Conservation (phyloP, 1,140 invertebrate species). For the Brachionus koreanus region DNA sequence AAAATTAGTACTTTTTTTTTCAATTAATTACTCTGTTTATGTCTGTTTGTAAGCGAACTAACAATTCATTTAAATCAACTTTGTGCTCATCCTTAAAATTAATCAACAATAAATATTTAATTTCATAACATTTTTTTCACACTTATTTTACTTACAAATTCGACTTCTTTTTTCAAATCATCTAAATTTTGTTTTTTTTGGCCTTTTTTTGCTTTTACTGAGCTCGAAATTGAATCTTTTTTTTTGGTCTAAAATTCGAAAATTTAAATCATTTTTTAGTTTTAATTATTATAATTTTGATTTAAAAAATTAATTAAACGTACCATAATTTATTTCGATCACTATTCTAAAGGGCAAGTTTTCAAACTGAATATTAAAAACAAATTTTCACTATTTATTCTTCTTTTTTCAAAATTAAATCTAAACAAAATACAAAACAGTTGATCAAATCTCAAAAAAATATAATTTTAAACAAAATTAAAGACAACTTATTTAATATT, state of each 20-base stretch:
- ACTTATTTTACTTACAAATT: neutral
- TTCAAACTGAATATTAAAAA: neutral
- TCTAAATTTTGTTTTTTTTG: conserved; percentile 17
- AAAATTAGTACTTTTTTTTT: neutral
- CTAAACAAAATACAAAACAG: too few species aligned
- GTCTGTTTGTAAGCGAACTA: neutral
- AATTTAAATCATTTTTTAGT: neutral
- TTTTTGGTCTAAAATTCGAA: neutral
- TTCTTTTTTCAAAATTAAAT: too few species aligned
- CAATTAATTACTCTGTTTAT: neutral
- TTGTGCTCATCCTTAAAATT: conserved; percentile 45
- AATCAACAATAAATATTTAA: neutral
- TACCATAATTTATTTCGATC: neutral
- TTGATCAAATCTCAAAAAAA: neutral
- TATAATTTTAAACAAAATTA: neutral
- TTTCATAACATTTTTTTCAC: neutral
- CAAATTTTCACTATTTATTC: neutral
- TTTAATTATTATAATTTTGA: neutral
- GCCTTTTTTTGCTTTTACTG: neutral
- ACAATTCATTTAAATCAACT: conserved; percentile 26
- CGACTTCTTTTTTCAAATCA: conserved; percentile 44
- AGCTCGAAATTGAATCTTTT: neutral
- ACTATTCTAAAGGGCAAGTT: neutral
- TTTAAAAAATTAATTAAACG: neutral
- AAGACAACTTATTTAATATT: neutral